Evolutionary conservation across 2,797 vertebrate species (phyloP).

Genomic region (Threskiornis aethiopicus): DNA sequence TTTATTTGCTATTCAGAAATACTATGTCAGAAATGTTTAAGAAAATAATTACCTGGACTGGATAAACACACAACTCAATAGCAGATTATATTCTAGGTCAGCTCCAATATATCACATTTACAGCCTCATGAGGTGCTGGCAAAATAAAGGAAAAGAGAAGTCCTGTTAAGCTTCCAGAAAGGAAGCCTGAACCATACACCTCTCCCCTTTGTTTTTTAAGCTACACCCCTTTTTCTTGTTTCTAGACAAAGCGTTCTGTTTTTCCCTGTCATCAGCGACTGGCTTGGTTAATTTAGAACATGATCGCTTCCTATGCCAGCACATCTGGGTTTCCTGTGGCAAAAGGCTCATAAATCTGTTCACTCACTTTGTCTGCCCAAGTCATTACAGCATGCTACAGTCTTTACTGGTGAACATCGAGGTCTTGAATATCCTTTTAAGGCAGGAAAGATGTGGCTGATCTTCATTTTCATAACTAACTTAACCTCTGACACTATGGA

Average conservation of each 20-base stretch:
- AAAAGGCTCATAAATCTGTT: neutral
- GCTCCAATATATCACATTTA: neutral
- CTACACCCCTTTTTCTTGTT: neutral
- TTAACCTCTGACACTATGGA: neutral
- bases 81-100: constrained; percentile 18
- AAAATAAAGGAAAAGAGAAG: neutral
- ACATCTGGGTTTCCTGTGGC: neutral
- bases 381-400: neutral
- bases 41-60: constrained; percentile 9
- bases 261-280: neutral
- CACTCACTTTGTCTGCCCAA: neutral
- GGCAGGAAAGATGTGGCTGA: neutral
- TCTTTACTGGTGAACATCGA: fast-evolving
- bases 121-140: neutral
- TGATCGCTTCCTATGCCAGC: neutral
- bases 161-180: neutral
- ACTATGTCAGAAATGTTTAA: constrained; percentile 22
- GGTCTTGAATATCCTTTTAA: neutral
- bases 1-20: constrained; percentile 33
- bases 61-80: constrained; percentile 3
- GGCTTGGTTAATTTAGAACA: neutral
- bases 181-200: neutral
- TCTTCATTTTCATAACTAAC: neutral
- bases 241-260: neutral
- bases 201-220: neutral